Evolutionary conservation across 2,113 vertebrate genomes (phyloP).

Genomic region (Hemicordylus capensis): DNA sequence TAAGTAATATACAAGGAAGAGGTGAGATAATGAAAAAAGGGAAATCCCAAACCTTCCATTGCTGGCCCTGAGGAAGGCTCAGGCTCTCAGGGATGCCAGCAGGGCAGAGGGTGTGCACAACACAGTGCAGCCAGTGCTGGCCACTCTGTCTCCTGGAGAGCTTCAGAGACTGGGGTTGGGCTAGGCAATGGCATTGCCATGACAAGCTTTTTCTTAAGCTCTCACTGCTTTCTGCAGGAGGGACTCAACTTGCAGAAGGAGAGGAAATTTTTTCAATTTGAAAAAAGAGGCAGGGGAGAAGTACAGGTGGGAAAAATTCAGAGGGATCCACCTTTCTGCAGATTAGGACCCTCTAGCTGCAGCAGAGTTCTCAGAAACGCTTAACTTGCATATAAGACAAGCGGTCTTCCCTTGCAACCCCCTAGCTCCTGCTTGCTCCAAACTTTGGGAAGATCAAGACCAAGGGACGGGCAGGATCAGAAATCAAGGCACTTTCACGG

Average conservation of each 20-base stretch:
- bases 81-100: too few relatives aligned
- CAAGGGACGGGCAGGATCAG: not conserved
- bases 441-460: not conserved
- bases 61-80: too few relatives aligned
- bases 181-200: conserved; percentile 72
- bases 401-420: too few relatives aligned
- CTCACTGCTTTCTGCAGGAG: conserved; percentile 43
- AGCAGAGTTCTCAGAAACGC: not conserved
- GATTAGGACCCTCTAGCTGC: not conserved
- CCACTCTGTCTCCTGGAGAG: too few relatives aligned
- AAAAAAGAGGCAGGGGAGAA: not conserved
- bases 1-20: too few relatives aligned
- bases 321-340: not conserved
- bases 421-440: too few relatives aligned
- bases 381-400: not conserved
- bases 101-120: too few relatives aligned
- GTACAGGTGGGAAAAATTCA: not conserved
- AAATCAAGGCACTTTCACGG: not conserved
- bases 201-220: conserved; percentile 75
- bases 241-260: conserved; percentile 6
- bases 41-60: too few relatives aligned
- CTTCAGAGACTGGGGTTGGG: too few relatives aligned
- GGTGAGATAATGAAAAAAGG: too few relatives aligned
- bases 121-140: too few relatives aligned
- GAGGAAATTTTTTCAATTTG: too few relatives aligned